Evolutionary conservation across 1,140 invertebrate genomes (phyloP).

Genomic region (Hormaphis cornu): DNA sequence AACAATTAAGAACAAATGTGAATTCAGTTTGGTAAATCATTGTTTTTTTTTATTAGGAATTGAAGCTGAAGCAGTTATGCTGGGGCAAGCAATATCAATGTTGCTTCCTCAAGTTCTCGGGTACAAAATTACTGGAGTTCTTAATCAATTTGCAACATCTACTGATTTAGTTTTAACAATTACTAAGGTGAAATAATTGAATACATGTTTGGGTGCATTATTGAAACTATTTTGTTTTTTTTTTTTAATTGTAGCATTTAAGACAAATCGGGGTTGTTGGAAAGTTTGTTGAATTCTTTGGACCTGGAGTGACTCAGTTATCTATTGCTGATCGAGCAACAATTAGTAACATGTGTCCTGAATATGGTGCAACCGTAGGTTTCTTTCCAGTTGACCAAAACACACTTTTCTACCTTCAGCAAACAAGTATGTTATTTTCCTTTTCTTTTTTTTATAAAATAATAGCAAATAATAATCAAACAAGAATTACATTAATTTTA

Average conservation of each 20-base stretch:
- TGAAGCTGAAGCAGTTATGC: slow-evolving; percentile 82
- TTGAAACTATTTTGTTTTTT: neutral
- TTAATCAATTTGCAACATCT: slow-evolving; percentile 80
- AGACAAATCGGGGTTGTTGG: slow-evolving; percentile 90
- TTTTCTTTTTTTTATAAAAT: too few relatives aligned
- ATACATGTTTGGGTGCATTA: too few relatives aligned
- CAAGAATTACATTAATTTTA: too few relatives aligned
- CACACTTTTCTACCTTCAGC: slow-evolving; percentile 73
- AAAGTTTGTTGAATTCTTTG: slow-evolving; percentile 98
- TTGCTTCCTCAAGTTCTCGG: slow-evolving; percentile 91
- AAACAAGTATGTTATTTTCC: slow-evolving; percentile 65
- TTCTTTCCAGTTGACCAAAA: slow-evolving; percentile 90
- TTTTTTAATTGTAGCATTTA: slow-evolving; percentile 57
- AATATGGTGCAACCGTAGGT: slow-evolving; percentile 93
- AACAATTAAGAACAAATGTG: slow-evolving; percentile 16
- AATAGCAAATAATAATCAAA: too few relatives aligned
- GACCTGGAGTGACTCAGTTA: slow-evolving; percentile 76
- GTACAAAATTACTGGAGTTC: slow-evolving; percentile 73
- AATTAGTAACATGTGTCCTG: slow-evolving; percentile 96
- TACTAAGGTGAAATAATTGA: slow-evolving; percentile 66
- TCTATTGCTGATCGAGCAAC: slow-evolving; percentile 91
- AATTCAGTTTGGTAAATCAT: neutral
- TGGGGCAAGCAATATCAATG: slow-evolving; percentile 95
- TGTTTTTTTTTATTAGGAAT: slow-evolving; percentile 48
- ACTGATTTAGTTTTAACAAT: slow-evolving; percentile 96